phyloP scores from a whole-genome alignment of 2,113 vertebrate genomes.

The Vulpes ferrilata region DNA sequence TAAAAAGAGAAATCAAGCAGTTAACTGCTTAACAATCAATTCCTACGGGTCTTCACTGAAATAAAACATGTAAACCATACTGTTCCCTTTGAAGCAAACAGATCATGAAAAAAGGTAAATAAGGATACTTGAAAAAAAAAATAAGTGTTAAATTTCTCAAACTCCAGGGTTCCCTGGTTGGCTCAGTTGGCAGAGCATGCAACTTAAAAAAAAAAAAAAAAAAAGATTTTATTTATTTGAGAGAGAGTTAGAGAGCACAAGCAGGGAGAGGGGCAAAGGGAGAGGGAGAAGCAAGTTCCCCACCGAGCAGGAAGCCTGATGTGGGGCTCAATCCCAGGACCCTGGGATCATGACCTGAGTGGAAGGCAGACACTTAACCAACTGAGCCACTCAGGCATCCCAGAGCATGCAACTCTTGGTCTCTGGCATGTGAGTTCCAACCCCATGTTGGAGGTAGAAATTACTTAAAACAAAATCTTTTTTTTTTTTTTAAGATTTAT shows the following conservation, averaged over 20 bases:
- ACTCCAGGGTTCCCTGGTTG: not conserved
- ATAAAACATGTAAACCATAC: not conserved
- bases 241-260: too few relatives aligned
- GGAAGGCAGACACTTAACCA: too few relatives aligned
- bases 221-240: too few relatives aligned
- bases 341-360: too few relatives aligned
- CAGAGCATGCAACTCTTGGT: not conserved
- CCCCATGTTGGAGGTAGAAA: not conserved
- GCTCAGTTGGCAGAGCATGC: not conserved
- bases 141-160: not conserved
- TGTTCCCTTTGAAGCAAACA: not conserved
- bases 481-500: too few relatives aligned
- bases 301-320: too few relatives aligned
- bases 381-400: too few relatives aligned
- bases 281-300: too few relatives aligned
- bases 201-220: too few relatives aligned
- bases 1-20: constrained; percentile 7
- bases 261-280: too few relatives aligned
- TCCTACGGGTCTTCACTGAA: not conserved
- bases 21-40: constrained; percentile 4
- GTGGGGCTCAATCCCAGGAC: too few relatives aligned
- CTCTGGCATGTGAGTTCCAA: not conserved
- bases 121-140: not conserved
- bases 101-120: not conserved
- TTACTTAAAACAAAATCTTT: not conserved